Evolutionary conservation across 2,888 invertebrate genomes (phyloP).

Genomic region (Eupithecia inturbata): DNA sequence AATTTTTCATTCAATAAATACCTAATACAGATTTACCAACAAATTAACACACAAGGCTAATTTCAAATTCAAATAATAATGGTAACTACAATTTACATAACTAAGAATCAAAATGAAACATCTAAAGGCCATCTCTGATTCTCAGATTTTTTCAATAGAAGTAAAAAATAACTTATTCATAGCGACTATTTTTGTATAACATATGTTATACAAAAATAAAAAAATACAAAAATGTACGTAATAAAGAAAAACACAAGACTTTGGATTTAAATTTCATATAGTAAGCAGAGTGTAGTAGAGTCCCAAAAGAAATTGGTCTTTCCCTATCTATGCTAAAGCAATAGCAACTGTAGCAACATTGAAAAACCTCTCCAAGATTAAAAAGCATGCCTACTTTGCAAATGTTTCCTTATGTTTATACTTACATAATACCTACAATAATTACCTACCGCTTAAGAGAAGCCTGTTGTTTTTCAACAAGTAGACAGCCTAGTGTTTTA

Average conservation of each 20-base stretch:
- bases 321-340: too few relatives aligned
- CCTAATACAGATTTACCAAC: neutral
- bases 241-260: too few relatives aligned
- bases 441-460: too few relatives aligned
- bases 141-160: neutral
- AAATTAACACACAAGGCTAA: neutral
- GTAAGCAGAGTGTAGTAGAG: too few relatives aligned
- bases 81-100: neutral
- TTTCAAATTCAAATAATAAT: neutral
- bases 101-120: neutral
- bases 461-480: slow-evolving; percentile 1
- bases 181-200: too few relatives aligned
- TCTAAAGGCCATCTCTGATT: neutral
- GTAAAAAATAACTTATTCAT: too few relatives aligned
- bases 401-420: neutral
- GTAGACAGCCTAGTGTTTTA: neutral
- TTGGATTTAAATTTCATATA: too few relatives aligned
- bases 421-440: neutral
- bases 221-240: too few relatives aligned
- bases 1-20: neutral
- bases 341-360: neutral
- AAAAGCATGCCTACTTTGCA: neutral
- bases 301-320: too few relatives aligned
- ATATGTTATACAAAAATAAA: too few relatives aligned
- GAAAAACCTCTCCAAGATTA: neutral